These are phyloP conservation scores for Laticauda laticaudata DNA, from an alignment of 2,113 vertebrate species.

Conservation along the genomic window DNA sequence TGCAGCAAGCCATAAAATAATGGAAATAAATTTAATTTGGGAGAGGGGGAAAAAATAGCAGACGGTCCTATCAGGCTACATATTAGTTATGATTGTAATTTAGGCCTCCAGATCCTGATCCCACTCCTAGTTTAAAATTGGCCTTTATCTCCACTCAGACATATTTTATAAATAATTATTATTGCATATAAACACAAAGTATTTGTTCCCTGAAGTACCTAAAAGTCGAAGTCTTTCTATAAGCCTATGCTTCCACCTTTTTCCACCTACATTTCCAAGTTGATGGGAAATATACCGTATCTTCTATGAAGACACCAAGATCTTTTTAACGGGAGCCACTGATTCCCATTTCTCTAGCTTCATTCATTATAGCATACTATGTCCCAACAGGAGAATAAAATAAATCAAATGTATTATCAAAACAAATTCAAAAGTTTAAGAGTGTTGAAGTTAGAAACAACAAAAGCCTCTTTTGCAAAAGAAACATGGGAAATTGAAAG, in stretches of 20 bases:
- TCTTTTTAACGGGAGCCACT: background rate
- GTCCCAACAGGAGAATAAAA: background rate
- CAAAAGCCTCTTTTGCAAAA: background rate
- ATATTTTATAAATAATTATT: background rate
- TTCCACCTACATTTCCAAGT: background rate
- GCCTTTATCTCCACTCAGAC: background rate
- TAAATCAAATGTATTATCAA: background rate
- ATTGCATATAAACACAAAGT: background rate
- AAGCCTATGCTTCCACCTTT: background rate
- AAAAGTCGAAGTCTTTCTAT: background rate
- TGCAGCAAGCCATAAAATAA: background rate
- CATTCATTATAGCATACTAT: background rate
- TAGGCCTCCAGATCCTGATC: background rate
- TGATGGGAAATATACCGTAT: background rate
- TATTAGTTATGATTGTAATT: background rate
- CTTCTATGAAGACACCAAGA: background rate
- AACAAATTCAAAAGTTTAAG: background rate
- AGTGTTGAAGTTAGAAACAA: background rate
- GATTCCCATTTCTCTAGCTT: background rate
- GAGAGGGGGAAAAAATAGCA: background rate
- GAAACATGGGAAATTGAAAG: background rate
- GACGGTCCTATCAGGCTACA: background rate
- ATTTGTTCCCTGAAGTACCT: background rate
- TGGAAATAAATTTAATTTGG: background rate
- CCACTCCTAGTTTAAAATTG: background rate